Conservation (phyloP, 2,113 vertebrate species). For the Phaetusa simplex region DNA sequence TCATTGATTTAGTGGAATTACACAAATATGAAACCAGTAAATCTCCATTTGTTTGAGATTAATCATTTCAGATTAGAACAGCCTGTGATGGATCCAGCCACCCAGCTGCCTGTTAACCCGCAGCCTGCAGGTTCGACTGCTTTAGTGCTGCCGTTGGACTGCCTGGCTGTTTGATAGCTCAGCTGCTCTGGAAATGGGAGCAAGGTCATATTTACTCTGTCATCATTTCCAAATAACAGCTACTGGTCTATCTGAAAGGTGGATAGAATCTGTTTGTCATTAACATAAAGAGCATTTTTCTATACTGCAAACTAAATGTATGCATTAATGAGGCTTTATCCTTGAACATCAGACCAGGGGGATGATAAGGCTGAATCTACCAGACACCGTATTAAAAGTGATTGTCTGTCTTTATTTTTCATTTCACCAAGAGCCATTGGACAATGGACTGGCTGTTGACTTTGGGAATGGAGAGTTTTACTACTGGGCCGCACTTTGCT, state of each 20-base stretch:
- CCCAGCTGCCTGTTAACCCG: too few relatives aligned
- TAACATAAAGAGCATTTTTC: background rate
- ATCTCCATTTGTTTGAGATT: background rate
- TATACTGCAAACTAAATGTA: background rate
- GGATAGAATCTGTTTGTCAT: background rate
- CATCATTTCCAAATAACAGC: background rate
- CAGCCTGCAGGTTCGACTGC: fast-evolving
- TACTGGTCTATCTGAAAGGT: background rate
- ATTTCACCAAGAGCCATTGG: background rate
- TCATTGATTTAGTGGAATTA: background rate
- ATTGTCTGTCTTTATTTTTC: background rate
- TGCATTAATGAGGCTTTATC: background rate
- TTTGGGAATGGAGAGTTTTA: background rate
- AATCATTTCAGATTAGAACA: background rate
- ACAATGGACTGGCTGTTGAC: fast-evolving
- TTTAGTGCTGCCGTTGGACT: background rate
- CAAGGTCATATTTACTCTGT: background rate
- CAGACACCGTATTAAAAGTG: background rate
- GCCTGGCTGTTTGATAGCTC: background rate
- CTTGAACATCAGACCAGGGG: background rate
- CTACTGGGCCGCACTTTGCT: background rate
- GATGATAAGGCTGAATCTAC: background rate
- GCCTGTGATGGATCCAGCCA: background rate
- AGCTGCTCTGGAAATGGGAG: background rate
- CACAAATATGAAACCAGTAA: background rate